Percentiles rank a stretch among this genome's conserved stretches.
phyloP scores from a whole-genome alignment of 30 jellyfish, hydroid and myxozoan species.

The Aurelia aurita region DNA sequence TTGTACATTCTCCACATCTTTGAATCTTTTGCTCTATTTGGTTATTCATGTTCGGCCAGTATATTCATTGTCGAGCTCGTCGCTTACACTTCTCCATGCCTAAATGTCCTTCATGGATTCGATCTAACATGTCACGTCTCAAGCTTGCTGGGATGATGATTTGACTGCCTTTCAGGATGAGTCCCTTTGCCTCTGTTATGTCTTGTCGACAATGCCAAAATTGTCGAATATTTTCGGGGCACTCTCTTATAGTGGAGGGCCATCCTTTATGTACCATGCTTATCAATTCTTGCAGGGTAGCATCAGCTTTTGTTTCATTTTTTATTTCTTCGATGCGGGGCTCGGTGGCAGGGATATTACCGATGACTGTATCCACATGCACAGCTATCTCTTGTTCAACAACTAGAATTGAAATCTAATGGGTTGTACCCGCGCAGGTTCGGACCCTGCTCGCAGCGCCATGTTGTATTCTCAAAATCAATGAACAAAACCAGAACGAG shows the following conservation, averaged over 20 bases:
- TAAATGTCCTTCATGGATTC: conserved; percentile 58
- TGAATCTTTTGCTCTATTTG: conserved; percentile 31
- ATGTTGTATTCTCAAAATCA: too few relatives aligned
- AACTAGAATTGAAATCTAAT: too few relatives aligned
- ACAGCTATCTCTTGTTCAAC: too few relatives aligned
- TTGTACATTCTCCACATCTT: conserved; percentile 52
- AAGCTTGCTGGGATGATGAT: conserved; percentile 40
- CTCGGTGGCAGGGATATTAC: too few relatives aligned
- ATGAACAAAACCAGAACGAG: too few relatives aligned
- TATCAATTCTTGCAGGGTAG: conserved; percentile 17
- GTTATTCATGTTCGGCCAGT: conserved; percentile 64
- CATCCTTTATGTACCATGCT: conserved; percentile 36
- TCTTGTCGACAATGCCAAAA: conserved; percentile 54
- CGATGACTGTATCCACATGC: too few relatives aligned
- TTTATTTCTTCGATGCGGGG: too few relatives aligned
- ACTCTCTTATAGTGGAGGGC: conserved; percentile 39
- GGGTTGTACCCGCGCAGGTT: too few relatives aligned
- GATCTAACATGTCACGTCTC: conserved; percentile 29
- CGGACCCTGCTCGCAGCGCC: too few relatives aligned
- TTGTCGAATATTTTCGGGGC: conserved; percentile 21
- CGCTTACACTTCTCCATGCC: conserved; percentile 43
- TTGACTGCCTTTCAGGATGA: conserved; percentile 46
- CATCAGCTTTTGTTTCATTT: conserved; percentile 33
- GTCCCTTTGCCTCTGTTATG: conserved; percentile 35
- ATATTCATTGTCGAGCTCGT: conserved; percentile 39